phyloP scores from a whole-genome alignment of 2,888 invertebrate genomes.

The Spicauda simplicius region DNA sequence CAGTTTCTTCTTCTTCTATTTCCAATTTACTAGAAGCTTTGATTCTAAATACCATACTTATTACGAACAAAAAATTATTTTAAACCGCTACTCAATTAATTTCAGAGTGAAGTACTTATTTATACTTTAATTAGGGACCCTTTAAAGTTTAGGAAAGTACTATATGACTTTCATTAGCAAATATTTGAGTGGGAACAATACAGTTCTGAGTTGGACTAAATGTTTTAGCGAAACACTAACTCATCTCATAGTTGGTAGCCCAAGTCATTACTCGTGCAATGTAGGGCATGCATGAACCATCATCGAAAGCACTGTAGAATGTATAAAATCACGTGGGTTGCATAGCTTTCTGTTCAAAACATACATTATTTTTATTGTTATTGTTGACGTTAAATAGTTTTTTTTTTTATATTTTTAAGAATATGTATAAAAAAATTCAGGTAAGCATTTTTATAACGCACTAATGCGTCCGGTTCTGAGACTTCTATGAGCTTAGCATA shows the following conservation, averaged over 20 bases:
- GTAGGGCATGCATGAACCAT: conserved; percentile 1
- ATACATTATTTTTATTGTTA: no score
- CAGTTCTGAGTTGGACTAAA: conserved; percentile 56
- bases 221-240: conserved; percentile 53
- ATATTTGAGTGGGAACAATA: conserved; percentile 40
- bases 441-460: no score
- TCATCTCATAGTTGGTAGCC: conserved; percentile 51
- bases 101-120: background rate
- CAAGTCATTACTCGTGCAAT: conserved; percentile 53
- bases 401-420: no score
- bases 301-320: background rate
- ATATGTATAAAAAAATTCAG: no score
- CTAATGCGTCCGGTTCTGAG: no score
- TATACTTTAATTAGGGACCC: conserved; percentile 23
- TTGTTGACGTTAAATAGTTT: no score
- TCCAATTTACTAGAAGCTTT: no score
- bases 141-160: conserved; percentile 9
- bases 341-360: no score
- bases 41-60: no score
- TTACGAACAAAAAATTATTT: background rate
- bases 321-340: background rate
- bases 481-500: no score
- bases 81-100: background rate
- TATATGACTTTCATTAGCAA: conserved; percentile 30
- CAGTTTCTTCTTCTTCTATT: no score